Base-by-base conservation (phyloP, 2,888 invertebrate species). In the Coronaproctus castanopsis region DNA sequence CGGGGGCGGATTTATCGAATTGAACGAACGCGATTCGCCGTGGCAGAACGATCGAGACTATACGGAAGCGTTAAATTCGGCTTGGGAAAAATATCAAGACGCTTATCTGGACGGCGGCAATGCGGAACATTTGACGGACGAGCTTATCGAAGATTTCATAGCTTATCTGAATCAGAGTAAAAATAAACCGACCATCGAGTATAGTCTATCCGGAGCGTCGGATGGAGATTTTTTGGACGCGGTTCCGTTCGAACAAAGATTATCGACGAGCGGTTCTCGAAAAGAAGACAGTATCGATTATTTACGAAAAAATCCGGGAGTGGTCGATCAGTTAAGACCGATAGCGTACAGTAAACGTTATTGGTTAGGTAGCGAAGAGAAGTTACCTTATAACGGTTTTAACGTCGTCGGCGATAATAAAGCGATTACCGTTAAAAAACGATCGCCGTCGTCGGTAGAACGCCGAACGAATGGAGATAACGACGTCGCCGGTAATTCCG, bases 21-120 rank as follows among this genome's bases (percentile, higher is more conserved):
- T 64, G 24, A 50, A 69, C 22, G 68, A 71, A 51, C 73, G 75
- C 64, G 74, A 74, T 59, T 75, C 77, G 61, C 8, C 36, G 14
- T 5, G 8, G 36, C 8, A 36, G 14, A 14, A 5, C 8, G 36
- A 36, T 14, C 36, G 36, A 36, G 76, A 77, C 64, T 80, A 79
- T 65, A 74, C 77, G 3, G 70, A 77, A 53, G 70, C 78, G 21
- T 67, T 80, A 54, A 74, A 76, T 58, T 75, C 77, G 64, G 70
- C 80, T 10, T 80, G 78, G 76, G 75, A 77, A 24, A 78, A 78
- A 67, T 79, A 79, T 65, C 76, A 76, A 67, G 55, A 21, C 49
- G 14, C 21, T 3, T 36, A 36, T 36, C 36, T 36, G 8, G 23
- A 52, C 3, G 19, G 48, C 8, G 49, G 51, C 3, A 55, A 51